A percentile compares a stretch with the other conserved stretches of the same genome.
Evolutionary conservation across 2,113 vertebrate species (phyloP).

Genomic region (Diadophis punctatus): DNA sequence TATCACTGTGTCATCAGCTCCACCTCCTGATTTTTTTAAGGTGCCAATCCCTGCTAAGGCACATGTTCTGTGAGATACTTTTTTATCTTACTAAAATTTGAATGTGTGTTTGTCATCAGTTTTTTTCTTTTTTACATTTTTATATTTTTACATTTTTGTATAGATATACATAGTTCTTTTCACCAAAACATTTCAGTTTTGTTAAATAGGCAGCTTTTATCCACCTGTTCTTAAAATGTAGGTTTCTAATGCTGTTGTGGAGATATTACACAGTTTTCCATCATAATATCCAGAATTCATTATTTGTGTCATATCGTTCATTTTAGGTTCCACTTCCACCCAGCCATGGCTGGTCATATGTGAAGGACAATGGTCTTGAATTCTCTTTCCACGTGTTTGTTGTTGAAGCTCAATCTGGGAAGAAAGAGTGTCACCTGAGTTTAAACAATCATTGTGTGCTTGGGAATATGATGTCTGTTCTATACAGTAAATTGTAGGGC

Average conservation of each 20-base stretch:
- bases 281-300: not conserved
- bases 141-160: not conserved
- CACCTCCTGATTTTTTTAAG: not conserved
- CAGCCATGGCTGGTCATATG: not conserved
- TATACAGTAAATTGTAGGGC: not conserved
- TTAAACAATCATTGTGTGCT: not conserved
- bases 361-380: not conserved
- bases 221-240: not conserved
- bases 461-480: not conserved
- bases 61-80: not conserved
- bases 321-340: not conserved
- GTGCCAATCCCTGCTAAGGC: not conserved
- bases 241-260: not conserved
- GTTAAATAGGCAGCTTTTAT: not conserved
- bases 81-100: not conserved
- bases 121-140: not conserved
- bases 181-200: not conserved
- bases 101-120: not conserved
- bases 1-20: no score
- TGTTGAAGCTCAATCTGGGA: not conserved
- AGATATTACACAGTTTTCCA: not conserved
- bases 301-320: not conserved
- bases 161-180: not conserved
- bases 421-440: not conserved
- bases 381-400: not conserved